Percentiles rank a stretch among this genome's conserved stretches.
Conservation (phyloP, 2,888 invertebrate genomes). For the Parnassius smintheus region DNA sequence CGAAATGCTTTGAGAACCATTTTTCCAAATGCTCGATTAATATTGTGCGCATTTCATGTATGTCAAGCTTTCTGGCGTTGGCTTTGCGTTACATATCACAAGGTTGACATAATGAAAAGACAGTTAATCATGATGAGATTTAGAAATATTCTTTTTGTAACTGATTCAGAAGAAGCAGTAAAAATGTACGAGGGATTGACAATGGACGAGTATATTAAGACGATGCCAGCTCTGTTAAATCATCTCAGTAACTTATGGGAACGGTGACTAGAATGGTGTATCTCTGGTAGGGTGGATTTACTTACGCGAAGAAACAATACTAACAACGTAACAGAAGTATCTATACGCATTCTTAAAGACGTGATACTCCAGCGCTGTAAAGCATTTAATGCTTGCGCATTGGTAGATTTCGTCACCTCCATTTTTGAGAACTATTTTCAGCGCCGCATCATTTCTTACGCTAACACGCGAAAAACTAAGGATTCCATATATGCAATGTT, state of each 20-base stretch:
- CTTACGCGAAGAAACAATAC: too few species aligned
- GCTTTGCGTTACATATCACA: conserved; percentile 16
- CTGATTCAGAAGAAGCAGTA: conserved; percentile 27
- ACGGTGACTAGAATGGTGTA: too few species aligned
- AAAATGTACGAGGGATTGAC: conserved; percentile 20
- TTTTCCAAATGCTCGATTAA: conserved; percentile 28
- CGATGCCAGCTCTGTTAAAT: conserved; percentile 25
- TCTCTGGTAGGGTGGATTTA: too few species aligned
- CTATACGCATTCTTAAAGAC: too few species aligned
- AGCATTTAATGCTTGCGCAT: conserved; percentile 33
- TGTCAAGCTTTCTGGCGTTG: neutral
- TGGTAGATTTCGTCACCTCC: conserved; percentile 27
- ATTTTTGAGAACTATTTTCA: conserved; percentile 28
- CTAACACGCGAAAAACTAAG: conserved; percentile 27
- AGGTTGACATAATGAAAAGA: conserved; percentile 28
- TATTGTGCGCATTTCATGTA: conserved; percentile 27
- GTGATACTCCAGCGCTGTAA: conserved; percentile 31
- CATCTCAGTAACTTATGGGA: conserved; percentile 9
- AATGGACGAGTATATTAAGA: conserved; percentile 22
- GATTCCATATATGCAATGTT: conserved; percentile 26
- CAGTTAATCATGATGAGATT: conserved; percentile 24
- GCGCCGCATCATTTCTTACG: conserved; percentile 19
- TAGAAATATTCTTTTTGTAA: conserved; percentile 21
- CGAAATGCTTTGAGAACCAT: conserved; percentile 29
- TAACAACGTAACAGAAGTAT: too few species aligned